These are phyloP conservation scores for Myotis davidii DNA, from an alignment of 2,113 vertebrate species.

Conservation along the genomic window DNA sequence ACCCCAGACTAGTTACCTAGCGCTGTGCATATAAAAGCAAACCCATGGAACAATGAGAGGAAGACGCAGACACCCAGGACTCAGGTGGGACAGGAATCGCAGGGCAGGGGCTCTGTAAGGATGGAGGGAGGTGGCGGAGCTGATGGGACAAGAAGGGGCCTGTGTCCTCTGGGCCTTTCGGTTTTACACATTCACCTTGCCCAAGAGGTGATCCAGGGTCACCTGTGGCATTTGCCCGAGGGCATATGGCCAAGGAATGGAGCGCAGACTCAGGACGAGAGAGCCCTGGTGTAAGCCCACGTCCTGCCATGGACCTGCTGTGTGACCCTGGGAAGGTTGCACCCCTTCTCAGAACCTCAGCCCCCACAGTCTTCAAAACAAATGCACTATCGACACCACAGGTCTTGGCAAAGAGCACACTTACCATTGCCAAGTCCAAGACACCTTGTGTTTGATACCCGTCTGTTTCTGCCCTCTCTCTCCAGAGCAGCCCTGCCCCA, in stretches of 20 bases:
- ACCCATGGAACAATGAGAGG: too few relatives aligned
- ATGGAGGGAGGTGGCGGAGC: not conserved
- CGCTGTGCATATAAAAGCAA: not conserved
- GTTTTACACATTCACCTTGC: not conserved
- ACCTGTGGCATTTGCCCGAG: not conserved
- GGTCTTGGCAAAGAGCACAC: not conserved
- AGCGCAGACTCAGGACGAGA: not conserved
- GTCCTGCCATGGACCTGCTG: not conserved
- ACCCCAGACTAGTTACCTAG: not conserved
- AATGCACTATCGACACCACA: not conserved
- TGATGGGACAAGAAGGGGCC: not conserved
- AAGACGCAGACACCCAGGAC: not conserved
- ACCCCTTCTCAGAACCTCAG: not conserved
- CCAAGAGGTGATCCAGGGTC: not conserved
- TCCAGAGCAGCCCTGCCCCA: not conserved
- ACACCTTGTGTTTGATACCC: fast-evolving
- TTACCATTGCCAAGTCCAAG: not conserved
- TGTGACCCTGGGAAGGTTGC: not conserved
- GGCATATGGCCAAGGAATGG: not conserved
- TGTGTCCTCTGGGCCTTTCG: not conserved
- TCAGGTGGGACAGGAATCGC: not conserved
- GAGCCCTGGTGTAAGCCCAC: not conserved
- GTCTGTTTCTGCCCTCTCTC: not conserved
- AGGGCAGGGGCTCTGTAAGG: not conserved
- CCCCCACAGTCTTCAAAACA: not conserved